Evolutionary conservation across 2,888 invertebrate genomes (phyloP), one percentile per base, ranked within the genome.

Genomic region (Rhingia campestris): DNA sequence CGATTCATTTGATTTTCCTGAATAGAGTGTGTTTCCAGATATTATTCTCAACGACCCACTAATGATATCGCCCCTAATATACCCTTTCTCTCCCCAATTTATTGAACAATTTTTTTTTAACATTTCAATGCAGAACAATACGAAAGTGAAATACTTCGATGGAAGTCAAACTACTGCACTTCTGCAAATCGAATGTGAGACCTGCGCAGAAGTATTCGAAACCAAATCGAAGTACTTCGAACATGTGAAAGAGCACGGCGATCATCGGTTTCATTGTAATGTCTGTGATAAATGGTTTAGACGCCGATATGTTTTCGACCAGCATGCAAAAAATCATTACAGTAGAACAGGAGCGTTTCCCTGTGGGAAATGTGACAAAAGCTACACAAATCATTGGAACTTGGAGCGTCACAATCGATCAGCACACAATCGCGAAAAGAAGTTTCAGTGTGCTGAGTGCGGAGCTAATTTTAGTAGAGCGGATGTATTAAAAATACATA

Each of bases 251-350:
- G 32, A 51, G 10, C 88, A 88, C 39, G 87, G 86, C 4, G 12
- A 61, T 0, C 64, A 86, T 22, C 84, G 86, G 6, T 88, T 76
- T 14, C 72, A 75, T 39, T 88, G 88, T 43, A 64, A 45, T 4
- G 66, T 86, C 51, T 88, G 88, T 41, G 79, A 80, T 9, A 88
- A 87, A 66, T 86, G 81, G 74, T 88, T 88, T 41, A 84, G 76
- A 4, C 54, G 74, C 3, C 86, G 85, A 12, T 87, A 66, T 56
- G 86, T 86, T 0, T 82, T 86, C 5, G 73, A 77, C 5, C 67
- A 86, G 6, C 88, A 88, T 61, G 84, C 86, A 33, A 76, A 86
- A 30, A 85, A 59, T 30, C 88, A 88, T 59, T 35, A 9, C 6
- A 73, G 41, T 4, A 75, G 75, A 0, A 63, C 53, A 0, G 54